Evolutionary conservation across 30 jellyfish, hydroid and myxozoan species (phyloP), one percentile per base, ranked within the genome.

Genomic region (Hydra vulgaris): DNA sequence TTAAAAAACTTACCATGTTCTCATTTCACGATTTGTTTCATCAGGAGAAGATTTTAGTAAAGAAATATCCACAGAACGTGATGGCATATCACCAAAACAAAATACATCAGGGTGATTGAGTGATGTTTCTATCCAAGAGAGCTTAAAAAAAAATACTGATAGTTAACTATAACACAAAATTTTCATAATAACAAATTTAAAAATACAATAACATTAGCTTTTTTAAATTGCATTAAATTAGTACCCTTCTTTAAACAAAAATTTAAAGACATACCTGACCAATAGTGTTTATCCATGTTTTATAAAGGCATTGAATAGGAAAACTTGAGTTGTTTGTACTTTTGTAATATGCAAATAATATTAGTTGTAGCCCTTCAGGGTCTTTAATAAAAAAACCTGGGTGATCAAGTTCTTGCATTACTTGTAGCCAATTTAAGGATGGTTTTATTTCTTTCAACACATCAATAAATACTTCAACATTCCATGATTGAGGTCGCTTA

Each of bases 41-140:
- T 90, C 95, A 24, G 97, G 97, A 5, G 97, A 90, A 15, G 97
- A 90, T 76, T 90, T 90, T 82, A 90, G 69, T 54, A 85, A 81
- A 66, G 83, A 94, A 17, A 81, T 53, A 15, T 79, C 85, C 18
- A 90, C 95, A 4, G 54, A 88, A 55, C 88, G 95, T 69, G 90
- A 81, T 24, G 95, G 97, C 53, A 80, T 82, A 77, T 90, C 97
- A 54, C 96, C 91, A 76, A 90, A 90, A 54, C 95, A 90, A 72
- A 90, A 90, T 26, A 75, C 89, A 1, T 87, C 89, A 0, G 96
- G 88, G 76, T 86, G 88, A 66, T 74, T 22, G 23, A 90, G 75
- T 53, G 95, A 76, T 79, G 82, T 66, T 27, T 90, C 97, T 25
- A 90, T 83, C 97, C 97, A 90, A 17, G 95, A 74, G n/a, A 90